phyloP scores from a whole-genome alignment of 2,113 vertebrate species.

The Oryzias javanicus region DNA sequence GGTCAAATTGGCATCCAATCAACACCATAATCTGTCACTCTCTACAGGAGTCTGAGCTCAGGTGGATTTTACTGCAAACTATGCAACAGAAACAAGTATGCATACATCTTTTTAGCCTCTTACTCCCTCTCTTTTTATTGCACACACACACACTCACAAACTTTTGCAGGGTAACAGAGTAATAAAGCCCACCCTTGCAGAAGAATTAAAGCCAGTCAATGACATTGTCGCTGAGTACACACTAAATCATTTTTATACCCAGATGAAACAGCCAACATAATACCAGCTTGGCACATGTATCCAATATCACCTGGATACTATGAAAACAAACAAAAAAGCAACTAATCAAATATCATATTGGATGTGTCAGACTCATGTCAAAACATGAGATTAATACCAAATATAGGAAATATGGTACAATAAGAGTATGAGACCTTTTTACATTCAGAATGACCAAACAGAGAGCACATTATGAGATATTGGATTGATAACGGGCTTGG shows the following conservation, averaged over 20 bases:
- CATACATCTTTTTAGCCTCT: constrained; percentile 13
- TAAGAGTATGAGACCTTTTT: constrained; percentile 66
- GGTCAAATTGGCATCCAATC: no score
- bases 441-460: constrained; percentile 72
- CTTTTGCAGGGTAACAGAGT: constrained; percentile 44
- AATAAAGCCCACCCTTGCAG: constrained; percentile 72
- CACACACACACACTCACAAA: constrained; percentile 25
- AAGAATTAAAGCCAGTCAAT: constrained; percentile 75
- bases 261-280: constrained; percentile 75
- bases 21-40: no score
- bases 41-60: no score
- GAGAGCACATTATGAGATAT: constrained; percentile 75
- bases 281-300: constrained; percentile 65
- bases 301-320: constrained; percentile 70
- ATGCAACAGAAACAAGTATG: constrained; percentile 30
- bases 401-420: constrained; percentile 75
- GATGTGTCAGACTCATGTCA: constrained; percentile 70
- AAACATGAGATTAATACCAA: constrained; percentile 74
- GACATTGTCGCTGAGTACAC: constrained; percentile 72
- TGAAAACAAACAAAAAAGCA: constrained; percentile 39
- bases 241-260: constrained; percentile 81
- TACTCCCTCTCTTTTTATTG: not conserved
- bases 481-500: constrained; percentile 72
- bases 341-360: constrained; percentile 75
- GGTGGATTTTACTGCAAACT: constrained; percentile 1